phyloP scores from a whole-genome alignment of 2,113 vertebrate genomes.

The Mobula birostris region DNA sequence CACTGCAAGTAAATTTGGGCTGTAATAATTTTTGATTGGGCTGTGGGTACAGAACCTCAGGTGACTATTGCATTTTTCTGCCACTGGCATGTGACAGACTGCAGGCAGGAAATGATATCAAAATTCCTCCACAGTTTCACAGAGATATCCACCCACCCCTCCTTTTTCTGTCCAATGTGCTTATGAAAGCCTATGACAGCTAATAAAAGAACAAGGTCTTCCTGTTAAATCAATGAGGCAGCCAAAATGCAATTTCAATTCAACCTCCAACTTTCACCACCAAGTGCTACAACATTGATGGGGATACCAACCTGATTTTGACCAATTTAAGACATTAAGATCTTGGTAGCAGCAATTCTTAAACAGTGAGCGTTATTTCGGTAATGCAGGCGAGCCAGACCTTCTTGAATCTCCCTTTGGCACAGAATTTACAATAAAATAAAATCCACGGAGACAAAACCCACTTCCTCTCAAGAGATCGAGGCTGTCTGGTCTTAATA shows the following conservation, averaged over 20 bases:
- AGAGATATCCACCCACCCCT: background rate
- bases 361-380: background rate
- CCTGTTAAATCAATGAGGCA: background rate
- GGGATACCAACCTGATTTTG: background rate
- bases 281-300: background rate
- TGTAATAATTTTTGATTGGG: too few relatives aligned
- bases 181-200: background rate
- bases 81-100: background rate
- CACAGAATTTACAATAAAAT: conserved; percentile 17
- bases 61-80: background rate
- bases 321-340: background rate
- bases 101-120: background rate
- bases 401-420: background rate
- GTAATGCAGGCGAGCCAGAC: background rate
- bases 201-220: background rate
- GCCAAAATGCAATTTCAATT: background rate
- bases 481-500: background rate
- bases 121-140: background rate
- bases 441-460: background rate
- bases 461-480: conserved; percentile 25
- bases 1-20: too few relatives aligned
- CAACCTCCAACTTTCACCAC: background rate
- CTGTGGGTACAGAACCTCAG: background rate
- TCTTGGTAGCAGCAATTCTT: background rate
- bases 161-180: background rate